Conservation (phyloP, 2,888 invertebrate species). For the Cartodere bifasciata region DNA sequence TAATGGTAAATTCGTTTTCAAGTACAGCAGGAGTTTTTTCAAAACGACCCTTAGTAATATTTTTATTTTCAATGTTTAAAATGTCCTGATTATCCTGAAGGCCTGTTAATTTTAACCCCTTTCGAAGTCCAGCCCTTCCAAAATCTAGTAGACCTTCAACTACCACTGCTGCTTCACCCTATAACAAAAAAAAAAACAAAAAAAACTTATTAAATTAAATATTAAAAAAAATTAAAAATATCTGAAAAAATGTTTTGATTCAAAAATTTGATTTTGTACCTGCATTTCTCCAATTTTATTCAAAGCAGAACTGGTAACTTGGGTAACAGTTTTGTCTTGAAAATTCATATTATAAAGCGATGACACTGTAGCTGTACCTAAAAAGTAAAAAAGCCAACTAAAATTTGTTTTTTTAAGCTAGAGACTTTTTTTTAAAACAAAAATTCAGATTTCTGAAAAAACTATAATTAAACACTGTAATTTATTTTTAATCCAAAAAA, state of each 20-base stretch:
- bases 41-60: no score
- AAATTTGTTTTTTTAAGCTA: conserved; percentile 1
- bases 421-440: neutral
- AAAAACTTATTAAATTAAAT: conserved; percentile 2
- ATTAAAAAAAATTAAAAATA: conserved; percentile 5
- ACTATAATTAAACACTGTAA: no score
- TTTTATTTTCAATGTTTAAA: no score
- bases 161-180: conserved; percentile 53
- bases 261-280: no score
- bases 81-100: conserved; percentile 39
- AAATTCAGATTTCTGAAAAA: neutral
- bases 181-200: conserved; percentile 9
- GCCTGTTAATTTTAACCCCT: conserved; percentile 46
- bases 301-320: conserved; percentile 42
- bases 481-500: no score
- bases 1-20: no score
- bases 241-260: conserved; percentile 1
- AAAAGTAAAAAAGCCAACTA: conserved; percentile 11
- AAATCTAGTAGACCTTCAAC: conserved; percentile 50
- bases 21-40: no score
- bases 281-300: conserved; percentile 50
- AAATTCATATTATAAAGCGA: conserved; percentile 39
- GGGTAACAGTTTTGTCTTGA: conserved; percentile 39
- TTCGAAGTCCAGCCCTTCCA: conserved; percentile 47
- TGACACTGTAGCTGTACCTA: conserved; percentile 30